Base-by-base conservation (phyloP, 2,113 vertebrate genomes). In the Atlantisia rogersi region DNA sequence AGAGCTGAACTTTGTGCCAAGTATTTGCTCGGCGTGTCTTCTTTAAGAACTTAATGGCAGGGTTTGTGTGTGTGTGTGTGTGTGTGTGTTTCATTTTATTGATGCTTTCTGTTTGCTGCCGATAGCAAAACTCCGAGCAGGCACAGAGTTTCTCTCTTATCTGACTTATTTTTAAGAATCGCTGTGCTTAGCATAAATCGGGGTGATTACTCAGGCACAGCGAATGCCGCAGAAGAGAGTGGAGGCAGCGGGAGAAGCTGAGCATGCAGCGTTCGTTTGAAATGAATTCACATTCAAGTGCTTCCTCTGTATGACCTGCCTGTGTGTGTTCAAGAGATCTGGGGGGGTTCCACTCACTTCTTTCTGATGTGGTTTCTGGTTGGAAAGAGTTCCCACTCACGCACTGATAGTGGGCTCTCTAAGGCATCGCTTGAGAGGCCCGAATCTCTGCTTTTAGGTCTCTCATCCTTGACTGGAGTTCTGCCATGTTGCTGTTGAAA, bases 401-500 rank as follows among this genome's bases (percentile, higher is more conserved):
- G 6, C 28, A 1, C n/a, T 67, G 88, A 5, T 20, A 50, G 58
- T 3, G 15, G 26, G 44, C 25, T 53, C 12, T 37, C 62, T 13
- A 6, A 50, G 69, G 69, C 53, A 52, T 60, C 8, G 0, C 50
- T 44, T 1, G 31, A 19, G 76, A 4, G 9, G 58, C 21, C 59
- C 1, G 1, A 22, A 26, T 67, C 62, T 22, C 58, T 46, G 71
- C 76, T 88, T 70, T 40, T 44, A 40, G 88, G 39, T 73, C 79
- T 91, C n/a, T 70, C 44, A 7, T 77, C 55, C 76, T 52, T 31
- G 77, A 24, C 86, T 70, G 92, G 91, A 59, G 60, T 60, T 63
- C 60, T 84, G 83, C 89, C 63, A 25, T 71, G 78, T 71, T 94
- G 65, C 69, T 91, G 39, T 77, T 81, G 56, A 44, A 62, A 90